Evolutionary conservation across 2,113 vertebrate species (phyloP), one percentile per base, ranked within the genome.

Genomic region (Podarcis muralis): DNA sequence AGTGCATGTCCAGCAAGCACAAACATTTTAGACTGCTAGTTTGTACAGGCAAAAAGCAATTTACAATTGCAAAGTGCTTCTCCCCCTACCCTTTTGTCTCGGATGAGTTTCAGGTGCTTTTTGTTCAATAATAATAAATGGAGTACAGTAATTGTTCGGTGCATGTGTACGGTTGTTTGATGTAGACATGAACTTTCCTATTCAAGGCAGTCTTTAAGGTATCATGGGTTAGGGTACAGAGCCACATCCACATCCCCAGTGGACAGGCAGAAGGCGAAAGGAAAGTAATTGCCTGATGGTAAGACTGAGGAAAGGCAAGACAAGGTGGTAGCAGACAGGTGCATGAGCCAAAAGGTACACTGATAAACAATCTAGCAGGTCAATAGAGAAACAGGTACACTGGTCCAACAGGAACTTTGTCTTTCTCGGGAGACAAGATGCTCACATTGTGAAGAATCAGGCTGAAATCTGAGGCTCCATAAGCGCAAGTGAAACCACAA

Each of bases 41-140:
- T 43, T 6, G 35, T n/a, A 43, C 8, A 9, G 84, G 3, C 11
- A 65, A 40, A 76, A 85, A 65, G 23, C n/a, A 62, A 85, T 65
- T 84, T 72, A 32, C 25, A 20, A 13, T 23, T n/a, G 32, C 77
- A 53, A 30, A 37, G 80, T 82, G 59, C 59, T 62, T 62, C 59
- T 20, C 59, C 16, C 59, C 59, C 59, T 3, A 18, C 18, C 18
- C 18, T 5, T 5, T 62, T 93, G 90, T 91, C 74, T 87, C 89
- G 94, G 94, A 93, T 92, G 89, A 91, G 77, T 91, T 40, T 89
- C 91, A 92, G 93, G 93, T 94, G 92, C 93, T 92, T 93, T 94
- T 93, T 92, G 94, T 93, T 89, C 91, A 78, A 85, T 77, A 90
- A 72, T 89, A 30, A 6, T 88, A 84, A 84, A 43, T 72, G 91